Base-by-base conservation (phyloP, 2,797 vertebrate species). In the Pogonophryne albipinna region DNA sequence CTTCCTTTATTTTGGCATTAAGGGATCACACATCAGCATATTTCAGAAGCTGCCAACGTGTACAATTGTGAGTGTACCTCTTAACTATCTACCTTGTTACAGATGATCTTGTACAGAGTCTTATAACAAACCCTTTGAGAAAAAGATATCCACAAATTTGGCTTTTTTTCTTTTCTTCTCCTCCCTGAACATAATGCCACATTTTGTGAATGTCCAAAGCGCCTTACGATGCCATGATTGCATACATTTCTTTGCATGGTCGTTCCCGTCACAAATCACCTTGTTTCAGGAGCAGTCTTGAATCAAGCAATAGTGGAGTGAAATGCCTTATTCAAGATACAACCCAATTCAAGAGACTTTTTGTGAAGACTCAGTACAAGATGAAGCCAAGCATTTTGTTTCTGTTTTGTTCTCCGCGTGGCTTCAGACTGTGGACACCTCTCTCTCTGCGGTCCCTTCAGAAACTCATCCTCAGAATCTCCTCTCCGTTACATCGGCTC, bases 271-370 rank as follows among this genome's bases (percentile, higher is more conserved):
- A 55, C 73, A 12, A 78, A 78, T 84, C 70, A 60, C 38, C 78
- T 84, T 77, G 75, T 45, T 82, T 80, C 67, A 65, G 68, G 78
- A 76, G 57, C 41, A 19, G 27, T 76, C 70, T 80, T 78, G 78
- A 86, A 85, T 83, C 82, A 70, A 87, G 71, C 76, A 66, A 67
- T 71, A 71, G 79, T 60, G 78, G 80, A 88, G 83, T 68, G 76
- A 92, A 87, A 92, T 92, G 92, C 92, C 92, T 93, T 93, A 93
- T 85, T 87, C 62, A 74, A 74, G 82, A 87, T 56, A 53, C 74
- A 74, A 56, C 55, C 80, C 20, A 38, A 3, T 27, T 27, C 27
- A 27, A 27, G 27, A 10, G 62, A 74, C 20, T 14, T 31, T 60
- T 79, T 45, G 17, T 72, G 31, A 65, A 77, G 80, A 79, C 79